Base-by-base conservation (phyloP, 2,888 invertebrate species). In the Caenorhabditis sinica region DNA sequence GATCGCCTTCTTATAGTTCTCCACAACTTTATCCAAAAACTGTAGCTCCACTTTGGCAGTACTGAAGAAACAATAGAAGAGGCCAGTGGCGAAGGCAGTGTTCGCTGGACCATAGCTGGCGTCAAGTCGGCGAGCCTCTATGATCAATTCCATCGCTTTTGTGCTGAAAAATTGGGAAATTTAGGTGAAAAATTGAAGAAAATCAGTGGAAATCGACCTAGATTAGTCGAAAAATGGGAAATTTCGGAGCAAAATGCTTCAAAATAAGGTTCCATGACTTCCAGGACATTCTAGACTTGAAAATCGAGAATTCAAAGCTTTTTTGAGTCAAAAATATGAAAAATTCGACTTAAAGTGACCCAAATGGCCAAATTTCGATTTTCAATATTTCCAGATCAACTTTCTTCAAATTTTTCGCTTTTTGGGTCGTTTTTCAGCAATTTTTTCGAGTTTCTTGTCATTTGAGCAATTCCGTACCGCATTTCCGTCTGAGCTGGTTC, bases 61-160 rank as follows among this genome's bases (percentile, higher is more conserved):
- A n/a, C 28, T 73, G 56, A 83, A 83, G 43, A 83, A 83, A 20
- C 53, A 51, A 23, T 60, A 75, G 25, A 83, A 83, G 28, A 77
- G 77, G 6, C 76, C 72, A 2, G 83, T 83, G 49, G 77, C 83
- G 23, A 83, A 73, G 1, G 75, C 72, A 15, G 71, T 51, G 25
- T 75, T 56, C 15, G 83, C 69, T 11, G 77, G 73, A n/a, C 83
- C 83, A 33, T 73, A 56, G 11, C 66, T 40, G 17, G 49, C 45
- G 53, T 83, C 83, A 0, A 72, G 30, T 6, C 66, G 49, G 0
- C 72, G 45, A 4, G 83, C 83, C 53, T 83, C 83, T 3, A 73
- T 83, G 3, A 83, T 56, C 49, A 83, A 25, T 33, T 72, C 58
- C 72, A 66, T 73, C 17, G 83, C 83, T 68, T 66, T 65, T 20